Base-by-base conservation (phyloP, 2,113 vertebrate species). In the Osmerus eperlanus region DNA sequence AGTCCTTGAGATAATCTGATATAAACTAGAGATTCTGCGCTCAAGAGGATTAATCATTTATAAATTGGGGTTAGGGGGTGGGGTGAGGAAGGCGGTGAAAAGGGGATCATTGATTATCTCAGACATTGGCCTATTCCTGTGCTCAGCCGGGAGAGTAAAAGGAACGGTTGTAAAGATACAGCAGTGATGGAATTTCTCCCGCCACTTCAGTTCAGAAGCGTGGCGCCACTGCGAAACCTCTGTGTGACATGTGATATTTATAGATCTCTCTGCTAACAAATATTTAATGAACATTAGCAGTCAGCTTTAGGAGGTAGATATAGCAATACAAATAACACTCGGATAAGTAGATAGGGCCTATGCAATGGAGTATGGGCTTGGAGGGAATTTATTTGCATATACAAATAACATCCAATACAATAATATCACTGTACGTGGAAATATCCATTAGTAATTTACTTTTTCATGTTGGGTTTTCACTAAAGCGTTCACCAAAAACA, bases 221-320 rank as follows among this genome's bases (percentile, higher is more conserved):
- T 91, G 89, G 89, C 84, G 87, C 89, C 89, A 62, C 85, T 88
- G 86, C 81, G 79, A 88, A 90, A 84, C 83, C 88, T 83, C 81
- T 86, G 83, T 85, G 88, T 90, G 90, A 91, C 90, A 91, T 88
- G 87, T 85, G 87, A 90, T 92, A 90, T 91, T 91, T 91, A 90
- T 90, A 90, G 89, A 91, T 88, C 86, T 81, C 86, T 81, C 78
- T 82, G 81, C 87, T 92, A 87, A 92, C 88, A 92, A 91, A 92
- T 92, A 92, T 92, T 92, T 91, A 90, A 92, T 92, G 89, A 92
- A 90, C 88, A 89, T 89, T 89, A 86, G 83, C 83, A 78, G 84
- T 76, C 79, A 85, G 73, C 79, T 79, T 81, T 80, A 70, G 81
- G 84, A 78, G 78, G 69, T 85, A 71, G 29, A 78, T 74, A 68